Conservation (phyloP, 2,888 invertebrate species). For the Chaetoderma sp. region DNA sequence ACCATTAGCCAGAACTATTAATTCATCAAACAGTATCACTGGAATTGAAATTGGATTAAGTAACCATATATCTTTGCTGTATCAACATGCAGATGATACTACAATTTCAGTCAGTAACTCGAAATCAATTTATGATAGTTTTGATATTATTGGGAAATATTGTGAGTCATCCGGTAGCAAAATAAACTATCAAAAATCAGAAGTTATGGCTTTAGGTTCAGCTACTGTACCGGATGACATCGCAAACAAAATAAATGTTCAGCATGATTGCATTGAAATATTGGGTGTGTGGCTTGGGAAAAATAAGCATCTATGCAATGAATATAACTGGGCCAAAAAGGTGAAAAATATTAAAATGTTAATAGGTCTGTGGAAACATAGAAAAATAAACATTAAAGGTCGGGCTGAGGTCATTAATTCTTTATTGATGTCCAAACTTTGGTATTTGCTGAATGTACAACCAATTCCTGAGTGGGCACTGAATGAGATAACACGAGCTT, state of each 20-base stretch:
- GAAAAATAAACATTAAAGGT: background rate
- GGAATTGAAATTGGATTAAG: constrained; percentile 21
- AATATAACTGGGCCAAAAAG: background rate
- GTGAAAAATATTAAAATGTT: background rate
- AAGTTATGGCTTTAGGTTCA: background rate
- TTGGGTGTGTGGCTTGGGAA: background rate
- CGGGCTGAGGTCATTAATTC: background rate
- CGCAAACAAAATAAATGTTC: background rate
- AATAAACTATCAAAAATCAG: constrained; percentile 18
- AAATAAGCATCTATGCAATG: background rate
- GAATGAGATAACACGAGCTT: background rate
- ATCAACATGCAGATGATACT: constrained; percentile 19
- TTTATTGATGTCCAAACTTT: background rate
- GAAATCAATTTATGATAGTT: background rate
- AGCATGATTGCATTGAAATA: background rate
- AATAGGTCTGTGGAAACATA: background rate
- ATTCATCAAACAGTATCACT: constrained; percentile 1
- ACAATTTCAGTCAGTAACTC: background rate
- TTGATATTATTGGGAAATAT: constrained; percentile 7
- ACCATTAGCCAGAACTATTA: background rate
- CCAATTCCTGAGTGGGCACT: background rate
- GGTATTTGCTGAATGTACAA: background rate
- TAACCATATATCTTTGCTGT: background rate
- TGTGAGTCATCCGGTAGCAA: constrained; percentile 26
- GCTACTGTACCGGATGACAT: background rate